Percentiles rank a stretch among this genome's conserved stretches.
Conservation (phyloP, 2,888 invertebrate species). For the Perdita meconis region DNA sequence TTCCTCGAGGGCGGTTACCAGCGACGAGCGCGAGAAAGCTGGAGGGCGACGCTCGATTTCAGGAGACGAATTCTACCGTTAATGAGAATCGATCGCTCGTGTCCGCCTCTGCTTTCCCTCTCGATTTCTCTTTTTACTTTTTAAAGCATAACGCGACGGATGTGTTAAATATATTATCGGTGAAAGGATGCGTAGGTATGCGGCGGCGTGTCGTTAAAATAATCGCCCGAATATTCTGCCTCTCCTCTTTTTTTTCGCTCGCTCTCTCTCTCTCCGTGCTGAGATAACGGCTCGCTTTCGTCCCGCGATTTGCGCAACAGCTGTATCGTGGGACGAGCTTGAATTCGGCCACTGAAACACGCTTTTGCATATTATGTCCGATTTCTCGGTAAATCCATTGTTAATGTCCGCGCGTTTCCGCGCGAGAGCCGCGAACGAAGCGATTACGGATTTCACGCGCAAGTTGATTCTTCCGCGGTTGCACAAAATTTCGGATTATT, state of each 20-base stretch:
- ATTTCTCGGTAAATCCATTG: too few species aligned
- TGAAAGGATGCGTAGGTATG: conserved; percentile 64
- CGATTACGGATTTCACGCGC: background rate
- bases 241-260: conserved; percentile 20
- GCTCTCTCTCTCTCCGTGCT: background rate
- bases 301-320: conserved; percentile 26
- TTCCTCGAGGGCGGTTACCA: background rate
- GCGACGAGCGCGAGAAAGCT: conserved; percentile 35
- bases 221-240: conserved; percentile 42
- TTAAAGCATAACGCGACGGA: conserved; percentile 61
- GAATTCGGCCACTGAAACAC: conserved; percentile 10
- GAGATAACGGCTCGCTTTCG: conserved; percentile 30
- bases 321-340: conserved; percentile 24
- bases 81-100: conserved; percentile 56
- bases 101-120: conserved; percentile 64
- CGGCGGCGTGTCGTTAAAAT: conserved; percentile 46
- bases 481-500: too few species aligned
- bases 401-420: background rate
- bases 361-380: conserved; percentile 8
- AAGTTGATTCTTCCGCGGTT: background rate
- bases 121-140: conserved; percentile 70
- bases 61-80: conserved; percentile 28
- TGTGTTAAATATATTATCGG: conserved; percentile 65
- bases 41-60: conserved; percentile 25
- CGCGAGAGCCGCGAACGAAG: too few species aligned